These are phyloP conservation scores for Schrankia costaestrigalis DNA, from an alignment of 2,888 invertebrate genomes.

Conservation along the genomic window DNA sequence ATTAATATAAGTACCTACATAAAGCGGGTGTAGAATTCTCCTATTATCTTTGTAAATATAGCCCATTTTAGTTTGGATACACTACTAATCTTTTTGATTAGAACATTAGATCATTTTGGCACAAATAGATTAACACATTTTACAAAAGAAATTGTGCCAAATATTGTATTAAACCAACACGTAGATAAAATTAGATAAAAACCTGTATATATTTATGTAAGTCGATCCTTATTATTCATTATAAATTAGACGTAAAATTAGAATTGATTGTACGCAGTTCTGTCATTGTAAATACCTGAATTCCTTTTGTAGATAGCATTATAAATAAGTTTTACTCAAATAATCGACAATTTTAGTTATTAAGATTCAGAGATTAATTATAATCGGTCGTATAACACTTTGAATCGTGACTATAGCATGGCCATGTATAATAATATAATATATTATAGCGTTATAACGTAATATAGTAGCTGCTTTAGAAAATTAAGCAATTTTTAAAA, in stretches of 20 bases:
- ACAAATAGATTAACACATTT: slow-evolving; percentile 28
- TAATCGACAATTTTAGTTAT: slow-evolving; percentile 33
- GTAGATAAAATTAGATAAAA: slow-evolving; percentile 44
- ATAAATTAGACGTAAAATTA: too few species aligned
- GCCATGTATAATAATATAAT: slow-evolving; percentile 64
- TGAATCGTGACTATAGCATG: slow-evolving; percentile 60
- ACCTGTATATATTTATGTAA: slow-evolving; percentile 50
- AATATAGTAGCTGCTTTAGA: slow-evolving; percentile 54
- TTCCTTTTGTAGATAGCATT: slow-evolving; percentile 62
- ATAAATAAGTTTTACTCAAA: slow-evolving; percentile 23
- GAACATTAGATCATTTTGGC: slow-evolving; percentile 35
- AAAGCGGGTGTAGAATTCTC: slow-evolving; percentile 33
- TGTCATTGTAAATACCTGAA: slow-evolving; percentile 51
- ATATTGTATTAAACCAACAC: slow-evolving; percentile 45
- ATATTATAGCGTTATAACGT: slow-evolving; percentile 37
- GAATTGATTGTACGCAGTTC: slow-evolving; percentile 12
- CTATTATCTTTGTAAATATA: slow-evolving; percentile 33
- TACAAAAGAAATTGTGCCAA: slow-evolving; percentile 46
- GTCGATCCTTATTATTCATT: slow-evolving; percentile 33
- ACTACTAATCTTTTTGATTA: slow-evolving; percentile 26
- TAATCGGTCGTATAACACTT: slow-evolving; percentile 28
- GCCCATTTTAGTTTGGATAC: slow-evolving; percentile 24
- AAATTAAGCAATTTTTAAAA: slow-evolving; percentile 59
- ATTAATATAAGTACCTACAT: slow-evolving; percentile 20
- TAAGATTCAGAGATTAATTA: slow-evolving; percentile 43